Conservation (phyloP, 2,888 invertebrate species). For the Sepioteuthis lessoniana region DNA sequence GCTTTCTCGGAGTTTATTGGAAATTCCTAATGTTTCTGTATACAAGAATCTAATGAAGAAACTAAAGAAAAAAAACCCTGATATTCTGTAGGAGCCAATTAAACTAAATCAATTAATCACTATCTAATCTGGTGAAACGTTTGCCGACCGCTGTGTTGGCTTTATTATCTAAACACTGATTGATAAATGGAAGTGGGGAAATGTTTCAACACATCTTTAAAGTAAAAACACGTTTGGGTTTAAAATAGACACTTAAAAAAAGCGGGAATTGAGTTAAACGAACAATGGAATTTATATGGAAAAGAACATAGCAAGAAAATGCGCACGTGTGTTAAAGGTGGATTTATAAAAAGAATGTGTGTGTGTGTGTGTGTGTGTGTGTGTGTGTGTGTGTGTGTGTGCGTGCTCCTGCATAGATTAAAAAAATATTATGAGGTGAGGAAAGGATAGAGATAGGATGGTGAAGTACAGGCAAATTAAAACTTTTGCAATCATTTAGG, state of each 20-base stretch:
- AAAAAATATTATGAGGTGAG: neutral
- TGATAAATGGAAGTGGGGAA: neutral
- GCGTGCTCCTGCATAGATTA: neutral
- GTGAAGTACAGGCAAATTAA: neutral
- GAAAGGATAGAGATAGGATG: neutral
- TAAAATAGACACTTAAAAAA: neutral
- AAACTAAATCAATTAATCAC: neutral
- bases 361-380: no score
- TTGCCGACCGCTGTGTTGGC: neutral
- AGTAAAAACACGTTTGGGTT: slow-evolving; percentile 17
- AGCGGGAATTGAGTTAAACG: neutral
- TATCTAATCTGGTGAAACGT: neutral
- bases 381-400: no score
- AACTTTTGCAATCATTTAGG: neutral
- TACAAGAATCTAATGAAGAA: no score
- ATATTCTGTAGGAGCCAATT: neutral
- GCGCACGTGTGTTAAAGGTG: neutral
- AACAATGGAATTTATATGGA: neutral
- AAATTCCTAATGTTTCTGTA: neutral
- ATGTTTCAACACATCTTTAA: neutral
- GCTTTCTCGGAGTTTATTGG: no score
- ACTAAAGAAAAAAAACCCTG: neutral
- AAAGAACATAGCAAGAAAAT: neutral
- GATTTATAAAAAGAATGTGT: neutral
- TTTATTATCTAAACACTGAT: neutral